A percentile compares a stretch with the other conserved stretches of the same genome.
Evolutionary conservation across 64 coral and sea anemone species (phyloP).

Genomic region (Pachyseris speciosa): DNA sequence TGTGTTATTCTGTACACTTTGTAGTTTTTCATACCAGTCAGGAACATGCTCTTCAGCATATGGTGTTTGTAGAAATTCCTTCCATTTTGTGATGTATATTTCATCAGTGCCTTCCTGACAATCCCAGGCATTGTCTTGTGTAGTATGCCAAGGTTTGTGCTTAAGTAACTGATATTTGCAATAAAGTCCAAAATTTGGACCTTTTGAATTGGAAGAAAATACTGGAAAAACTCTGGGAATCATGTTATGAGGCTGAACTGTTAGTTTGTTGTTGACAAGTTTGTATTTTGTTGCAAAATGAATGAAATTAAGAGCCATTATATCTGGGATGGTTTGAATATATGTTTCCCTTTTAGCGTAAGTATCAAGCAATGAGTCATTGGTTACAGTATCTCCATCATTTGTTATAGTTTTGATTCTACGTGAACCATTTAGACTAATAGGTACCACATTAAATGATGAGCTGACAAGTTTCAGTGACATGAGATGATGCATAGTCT

Average conservation of each 20-base stretch:
- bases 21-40: slow-evolving; percentile 33
- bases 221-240: slow-evolving; percentile 14
- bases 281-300: slow-evolving; percentile 49
- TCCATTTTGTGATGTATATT: neutral
- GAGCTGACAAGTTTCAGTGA: slow-evolving; percentile 41
- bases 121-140: slow-evolving; percentile 36
- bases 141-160: slow-evolving; percentile 29
- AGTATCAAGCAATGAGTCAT: slow-evolving; percentile 54
- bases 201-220: slow-evolving; percentile 6
- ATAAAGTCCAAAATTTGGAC: slow-evolving; percentile 12
- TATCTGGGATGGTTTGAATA: slow-evolving; percentile 40
- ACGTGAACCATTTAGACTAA: slow-evolving; percentile 57
- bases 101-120: slow-evolving; percentile 10
- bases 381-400: slow-evolving; percentile 2
- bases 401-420: slow-evolving; percentile 7
- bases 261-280: slow-evolving; percentile 33
- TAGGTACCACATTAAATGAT: slow-evolving; percentile 43
- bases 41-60: slow-evolving; percentile 27
- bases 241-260: neutral
- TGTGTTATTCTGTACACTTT: neutral
- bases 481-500: slow-evolving; percentile 36
- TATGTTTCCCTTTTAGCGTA: slow-evolving; percentile 59
- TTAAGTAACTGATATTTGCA: slow-evolving; percentile 23
- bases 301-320: slow-evolving; percentile 50
- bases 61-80: slow-evolving; percentile 27